phyloP scores from a whole-genome alignment of 2,797 vertebrate species.

The Enteromius mattozi region DNA sequence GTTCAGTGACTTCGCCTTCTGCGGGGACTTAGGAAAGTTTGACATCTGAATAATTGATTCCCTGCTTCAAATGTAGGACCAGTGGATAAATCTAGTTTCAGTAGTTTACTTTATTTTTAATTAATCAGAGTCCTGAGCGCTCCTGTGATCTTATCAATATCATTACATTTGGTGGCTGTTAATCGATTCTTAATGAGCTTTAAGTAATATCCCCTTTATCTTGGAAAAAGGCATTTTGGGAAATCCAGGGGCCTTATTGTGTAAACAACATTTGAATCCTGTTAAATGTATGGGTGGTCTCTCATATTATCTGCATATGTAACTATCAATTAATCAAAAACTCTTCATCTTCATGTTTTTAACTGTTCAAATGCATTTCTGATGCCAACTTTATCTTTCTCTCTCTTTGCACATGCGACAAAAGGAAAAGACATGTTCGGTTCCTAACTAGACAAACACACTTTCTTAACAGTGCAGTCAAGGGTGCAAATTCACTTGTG shows the following conservation, averaged over 20 bases:
- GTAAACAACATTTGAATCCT: slow-evolving; percentile 14
- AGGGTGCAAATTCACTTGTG: slow-evolving; percentile 26
- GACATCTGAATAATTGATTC: slow-evolving; percentile 72
- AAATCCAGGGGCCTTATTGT: slow-evolving; percentile 28
- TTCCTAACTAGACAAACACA: slow-evolving; percentile 31
- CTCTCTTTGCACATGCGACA: neutral
- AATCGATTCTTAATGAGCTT: slow-evolving; percentile 65
- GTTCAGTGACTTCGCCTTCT: slow-evolving; percentile 61
- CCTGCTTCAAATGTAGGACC: slow-evolving; percentile 63
- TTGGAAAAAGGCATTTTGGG: slow-evolving; percentile 8
- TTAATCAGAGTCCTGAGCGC: slow-evolving; percentile 61
- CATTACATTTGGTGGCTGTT: slow-evolving; percentile 63
- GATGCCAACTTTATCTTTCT: neutral
- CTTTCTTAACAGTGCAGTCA: slow-evolving; percentile 1
- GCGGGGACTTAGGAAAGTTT: slow-evolving; percentile 65
- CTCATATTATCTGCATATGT: slow-evolving; percentile 5
- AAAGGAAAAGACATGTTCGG: neutral
- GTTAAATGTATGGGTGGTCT: neutral
- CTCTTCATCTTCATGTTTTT: neutral
- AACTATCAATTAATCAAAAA: slow-evolving; percentile 30
- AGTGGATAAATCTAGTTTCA: slow-evolving; percentile 60
- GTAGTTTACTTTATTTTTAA: slow-evolving; percentile 68
- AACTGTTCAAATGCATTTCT: neutral
- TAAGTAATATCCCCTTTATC: slow-evolving; percentile 57
- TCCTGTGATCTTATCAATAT: slow-evolving; percentile 56